Percentiles rank a stretch among this genome's conserved stretches.
Conservation (phyloP, 2,888 invertebrate species). For the Eupithecia subfuscata region DNA sequence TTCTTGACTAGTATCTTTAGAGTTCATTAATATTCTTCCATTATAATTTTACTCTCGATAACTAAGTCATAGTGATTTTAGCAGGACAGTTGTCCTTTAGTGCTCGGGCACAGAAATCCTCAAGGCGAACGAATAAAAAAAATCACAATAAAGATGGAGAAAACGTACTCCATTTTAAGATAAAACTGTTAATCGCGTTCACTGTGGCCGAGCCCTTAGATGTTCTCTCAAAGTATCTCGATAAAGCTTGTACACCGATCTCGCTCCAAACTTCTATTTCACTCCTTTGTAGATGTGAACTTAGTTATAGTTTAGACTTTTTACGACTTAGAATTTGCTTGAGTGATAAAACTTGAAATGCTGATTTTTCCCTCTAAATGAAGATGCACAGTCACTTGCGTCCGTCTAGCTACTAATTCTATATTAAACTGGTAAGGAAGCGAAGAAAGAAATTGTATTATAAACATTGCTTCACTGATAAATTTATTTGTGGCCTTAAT, state of each 20-base stretch:
- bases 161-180: background rate
- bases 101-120: slow-evolving; percentile 3
- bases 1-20: slow-evolving; percentile 56
- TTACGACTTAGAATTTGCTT: slow-evolving; percentile 44
- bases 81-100: slow-evolving; percentile 59
- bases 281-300: slow-evolving; percentile 60
- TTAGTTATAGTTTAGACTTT: slow-evolving; percentile 60
- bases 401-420: slow-evolving; percentile 60
- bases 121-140: background rate
- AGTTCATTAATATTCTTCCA: slow-evolving; percentile 64
- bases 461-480: slow-evolving; percentile 71
- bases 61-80: slow-evolving; percentile 77
- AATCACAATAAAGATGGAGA: background rate
- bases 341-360: slow-evolving; percentile 19
- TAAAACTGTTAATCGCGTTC: background rate
- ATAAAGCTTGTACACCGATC: slow-evolving; percentile 75
- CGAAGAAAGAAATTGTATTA: slow-evolving; percentile 64
- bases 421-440: slow-evolving; percentile 57
- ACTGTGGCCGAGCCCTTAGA: slow-evolving; percentile 19
- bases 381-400: slow-evolving; percentile 68
- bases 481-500: slow-evolving; percentile 82
- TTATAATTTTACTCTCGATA: slow-evolving; percentile 71
- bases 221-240: slow-evolving; percentile 60
- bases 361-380: slow-evolving; percentile 35
- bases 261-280: slow-evolving; percentile 69